phyloP scores from a whole-genome alignment of 2,888 invertebrate species.

The Quadroppia sp. region DNA sequence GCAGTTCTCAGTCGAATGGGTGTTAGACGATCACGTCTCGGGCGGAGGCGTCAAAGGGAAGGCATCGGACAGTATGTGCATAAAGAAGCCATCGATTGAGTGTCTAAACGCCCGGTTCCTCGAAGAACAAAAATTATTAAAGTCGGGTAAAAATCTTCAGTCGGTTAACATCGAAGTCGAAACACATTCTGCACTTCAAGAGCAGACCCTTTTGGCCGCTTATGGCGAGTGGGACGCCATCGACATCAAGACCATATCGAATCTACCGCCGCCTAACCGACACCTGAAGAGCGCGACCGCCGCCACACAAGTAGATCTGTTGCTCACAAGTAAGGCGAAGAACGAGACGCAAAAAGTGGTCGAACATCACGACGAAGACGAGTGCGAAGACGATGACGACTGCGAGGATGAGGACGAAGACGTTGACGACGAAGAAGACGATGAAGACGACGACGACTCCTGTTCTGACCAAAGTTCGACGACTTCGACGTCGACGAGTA shows the following conservation, averaged over 20 bases:
- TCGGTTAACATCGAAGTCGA: constrained; percentile 51
- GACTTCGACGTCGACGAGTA: constrained; percentile 52
- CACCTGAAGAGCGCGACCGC: constrained; percentile 20
- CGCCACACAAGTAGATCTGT: constrained; percentile 27
- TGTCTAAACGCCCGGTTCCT: constrained; percentile 36
- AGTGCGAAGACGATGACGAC: constrained; percentile 31
- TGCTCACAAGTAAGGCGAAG: constrained; percentile 21
- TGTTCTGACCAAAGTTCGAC: constrained; percentile 52
- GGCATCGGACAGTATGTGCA: constrained; percentile 13
- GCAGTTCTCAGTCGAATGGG: constrained; percentile 34
- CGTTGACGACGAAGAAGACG: constrained; percentile 38
- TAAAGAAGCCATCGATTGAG: constrained; percentile 37
- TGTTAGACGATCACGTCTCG: constrained; percentile 34
- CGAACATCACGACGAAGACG: constrained; percentile 28
- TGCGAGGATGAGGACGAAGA: constrained; percentile 38
- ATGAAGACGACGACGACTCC: constrained; percentile 39
- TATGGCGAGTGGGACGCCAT: constrained; percentile 42
- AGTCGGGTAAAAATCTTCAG: constrained; percentile 33
- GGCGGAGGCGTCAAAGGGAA: not conserved
- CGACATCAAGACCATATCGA: constrained; percentile 19
- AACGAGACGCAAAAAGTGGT: not conserved
- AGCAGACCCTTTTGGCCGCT: constrained; percentile 48
- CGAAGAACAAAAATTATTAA: constrained; percentile 31
- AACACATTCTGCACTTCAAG: constrained; percentile 51
- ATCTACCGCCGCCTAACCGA: not conserved